Conservation (phyloP, 2,113 vertebrate species). For the Phainopepla nitens region DNA sequence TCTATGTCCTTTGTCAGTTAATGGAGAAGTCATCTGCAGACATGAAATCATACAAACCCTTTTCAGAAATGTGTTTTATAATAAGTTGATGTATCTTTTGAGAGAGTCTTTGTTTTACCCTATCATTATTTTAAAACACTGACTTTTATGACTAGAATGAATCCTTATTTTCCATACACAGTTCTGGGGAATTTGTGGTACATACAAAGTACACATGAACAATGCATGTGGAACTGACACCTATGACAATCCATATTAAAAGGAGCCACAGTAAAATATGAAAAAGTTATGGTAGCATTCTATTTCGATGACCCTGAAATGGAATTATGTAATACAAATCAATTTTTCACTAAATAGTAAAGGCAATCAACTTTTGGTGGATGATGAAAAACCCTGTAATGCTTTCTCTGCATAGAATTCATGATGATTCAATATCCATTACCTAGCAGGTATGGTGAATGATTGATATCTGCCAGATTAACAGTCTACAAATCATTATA, state of each 20-base stretch:
- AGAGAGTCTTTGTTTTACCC: neutral
- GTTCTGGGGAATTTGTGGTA: neutral
- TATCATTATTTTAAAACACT: neutral
- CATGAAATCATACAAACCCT: neutral
- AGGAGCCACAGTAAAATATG: too few species aligned
- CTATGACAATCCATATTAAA: too few species aligned
- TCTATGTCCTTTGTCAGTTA: neutral
- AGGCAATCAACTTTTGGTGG: neutral
- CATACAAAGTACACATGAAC: rapidly evolving
- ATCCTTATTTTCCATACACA: neutral
- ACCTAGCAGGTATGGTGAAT: neutral
- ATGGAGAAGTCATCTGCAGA: neutral
- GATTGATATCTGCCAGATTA: neutral
- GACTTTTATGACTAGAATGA: neutral
- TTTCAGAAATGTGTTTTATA: neutral
- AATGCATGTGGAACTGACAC: neutral
- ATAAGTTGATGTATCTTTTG: neutral
- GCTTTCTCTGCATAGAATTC: neutral
- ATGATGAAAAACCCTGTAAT: neutral
- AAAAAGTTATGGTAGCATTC: too few species aligned
- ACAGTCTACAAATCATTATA: neutral
- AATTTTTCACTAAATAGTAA: neutral
- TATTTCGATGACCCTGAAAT: neutral
- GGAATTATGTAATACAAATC: neutral
- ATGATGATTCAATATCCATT: neutral